These are phyloP conservation scores for Lissocephala sabroskyi DNA, from an alignment of 2,888 invertebrate species.

Conservation along the genomic window DNA sequence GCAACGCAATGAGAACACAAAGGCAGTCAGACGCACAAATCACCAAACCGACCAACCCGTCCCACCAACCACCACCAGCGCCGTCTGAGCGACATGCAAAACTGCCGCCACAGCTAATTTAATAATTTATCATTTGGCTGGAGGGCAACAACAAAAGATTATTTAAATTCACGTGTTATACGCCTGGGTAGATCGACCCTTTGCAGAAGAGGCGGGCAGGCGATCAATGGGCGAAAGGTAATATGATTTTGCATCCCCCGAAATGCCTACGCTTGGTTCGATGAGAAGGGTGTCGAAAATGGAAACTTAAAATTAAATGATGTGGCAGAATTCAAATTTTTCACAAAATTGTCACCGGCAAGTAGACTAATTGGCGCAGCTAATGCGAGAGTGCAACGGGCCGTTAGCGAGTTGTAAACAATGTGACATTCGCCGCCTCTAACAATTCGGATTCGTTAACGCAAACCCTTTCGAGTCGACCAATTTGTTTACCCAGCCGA, in stretches of 20 bases:
- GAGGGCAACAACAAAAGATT: slow-evolving; percentile 68
- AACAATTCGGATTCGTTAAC: too few species aligned
- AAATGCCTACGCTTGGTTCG: slow-evolving; percentile 40
- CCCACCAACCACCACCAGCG: slow-evolving; percentile 23
- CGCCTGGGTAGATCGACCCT: slow-evolving; percentile 27
- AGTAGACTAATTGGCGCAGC: slow-evolving; percentile 58
- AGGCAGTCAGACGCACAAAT: slow-evolving; percentile 30
- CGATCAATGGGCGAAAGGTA: too few species aligned
- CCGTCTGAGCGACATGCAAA: slow-evolving; percentile 39
- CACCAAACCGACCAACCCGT: slow-evolving; percentile 19
- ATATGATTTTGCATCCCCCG: too few species aligned
- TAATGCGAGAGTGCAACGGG: slow-evolving; percentile 47
- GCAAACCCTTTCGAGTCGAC: slow-evolving; percentile 44
- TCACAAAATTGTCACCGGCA: slow-evolving; percentile 31
- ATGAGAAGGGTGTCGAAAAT: slow-evolving; percentile 35
- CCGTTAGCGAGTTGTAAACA: slow-evolving; percentile 34
- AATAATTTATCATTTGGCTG: slow-evolving; percentile 70
- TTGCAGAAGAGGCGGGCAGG: slow-evolving; percentile 3
- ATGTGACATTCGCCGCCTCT: too few species aligned
- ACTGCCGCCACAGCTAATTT: slow-evolving; percentile 65
- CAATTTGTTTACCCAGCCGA: slow-evolving; percentile 53
- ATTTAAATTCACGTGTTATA: slow-evolving; percentile 63
- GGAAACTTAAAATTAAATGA: slow-evolving; percentile 64
- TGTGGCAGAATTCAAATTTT: slow-evolving; percentile 70
- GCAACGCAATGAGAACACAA: not conserved